These are phyloP conservation scores for Halocaridina rubra DNA, from an alignment of 2,888 invertebrate genomes.

Conservation along the genomic window DNA sequence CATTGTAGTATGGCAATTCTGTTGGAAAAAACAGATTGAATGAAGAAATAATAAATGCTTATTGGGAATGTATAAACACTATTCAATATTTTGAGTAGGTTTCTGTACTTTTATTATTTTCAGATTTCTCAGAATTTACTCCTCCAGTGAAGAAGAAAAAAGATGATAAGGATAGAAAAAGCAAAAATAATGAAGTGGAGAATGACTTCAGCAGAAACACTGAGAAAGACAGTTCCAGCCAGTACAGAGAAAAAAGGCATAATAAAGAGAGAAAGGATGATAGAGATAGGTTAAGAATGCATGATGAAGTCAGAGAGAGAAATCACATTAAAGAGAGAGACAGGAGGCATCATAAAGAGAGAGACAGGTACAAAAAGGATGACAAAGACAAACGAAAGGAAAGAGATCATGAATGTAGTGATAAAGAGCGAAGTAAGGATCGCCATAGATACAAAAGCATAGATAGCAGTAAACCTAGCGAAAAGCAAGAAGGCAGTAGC, in stretches of 20 bases:
- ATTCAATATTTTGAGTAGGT: too few relatives aligned
- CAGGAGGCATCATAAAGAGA: background rate
- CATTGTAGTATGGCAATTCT: too few relatives aligned
- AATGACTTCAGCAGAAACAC: background rate
- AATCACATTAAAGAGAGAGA: background rate
- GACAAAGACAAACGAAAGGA: background rate
- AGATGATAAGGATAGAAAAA: background rate
- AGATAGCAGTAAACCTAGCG: conserved; percentile 1
- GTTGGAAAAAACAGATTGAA: too few relatives aligned
- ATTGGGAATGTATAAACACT: too few relatives aligned
- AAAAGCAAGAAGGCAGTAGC: background rate
- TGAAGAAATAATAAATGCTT: too few relatives aligned
- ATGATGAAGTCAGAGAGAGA: background rate
- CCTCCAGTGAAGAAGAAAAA: background rate
- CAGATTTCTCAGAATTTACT: background rate
- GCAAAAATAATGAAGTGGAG: background rate
- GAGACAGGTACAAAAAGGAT: background rate
- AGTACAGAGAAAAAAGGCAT: background rate
- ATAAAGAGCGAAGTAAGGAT: background rate
- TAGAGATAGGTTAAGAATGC: background rate
- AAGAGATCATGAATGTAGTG: background rate
- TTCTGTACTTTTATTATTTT: too few relatives aligned
- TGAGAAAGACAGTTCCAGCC: background rate
- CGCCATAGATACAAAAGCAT: background rate
- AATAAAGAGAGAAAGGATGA: background rate